Conservation (phyloP, 2,888 invertebrate species). For the Caenorhabditis sp. region DNA sequence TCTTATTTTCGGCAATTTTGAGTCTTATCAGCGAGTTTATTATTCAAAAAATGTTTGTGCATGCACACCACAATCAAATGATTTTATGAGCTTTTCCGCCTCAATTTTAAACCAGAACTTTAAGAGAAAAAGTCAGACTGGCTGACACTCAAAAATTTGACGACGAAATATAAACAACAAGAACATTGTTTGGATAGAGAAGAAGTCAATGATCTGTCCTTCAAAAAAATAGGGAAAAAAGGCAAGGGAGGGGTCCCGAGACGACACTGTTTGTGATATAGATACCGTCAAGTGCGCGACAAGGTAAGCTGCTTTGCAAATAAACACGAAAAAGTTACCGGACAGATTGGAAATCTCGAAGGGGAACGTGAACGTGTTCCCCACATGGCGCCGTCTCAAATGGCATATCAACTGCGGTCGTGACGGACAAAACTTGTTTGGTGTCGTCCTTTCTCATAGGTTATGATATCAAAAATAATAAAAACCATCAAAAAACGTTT, state of each 20-base stretch:
- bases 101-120: not conserved
- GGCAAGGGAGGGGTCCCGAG: not conserved
- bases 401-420: conserved; percentile 33
- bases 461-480: conserved; percentile 41
- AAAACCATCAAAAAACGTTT: too few relatives aligned
- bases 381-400: conserved; percentile 16
- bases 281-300: conserved; percentile 52
- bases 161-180: conserved; percentile 37
- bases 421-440: conserved; percentile 31
- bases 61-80: conserved; percentile 7
- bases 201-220: not conserved
- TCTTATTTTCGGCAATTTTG: conserved; percentile 14
- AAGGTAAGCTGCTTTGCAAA: conserved; percentile 41
- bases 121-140: not conserved
- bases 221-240: not conserved
- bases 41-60: conserved; percentile 8
- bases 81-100: conserved; percentile 1
- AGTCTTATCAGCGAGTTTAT: conserved; percentile 10
- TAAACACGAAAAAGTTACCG: conserved; percentile 33
- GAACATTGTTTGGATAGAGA: conserved; percentile 38
- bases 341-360: not conserved
- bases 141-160: conserved; percentile 2
- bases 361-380: not conserved
- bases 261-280: conserved; percentile 44
- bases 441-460: conserved; percentile 11